A percentile compares a stretch with the other conserved stretches of the same genome.
These are phyloP conservation scores for Chrysina gloriosa DNA, from an alignment of 2,888 invertebrate species.

Conservation along the genomic window DNA sequence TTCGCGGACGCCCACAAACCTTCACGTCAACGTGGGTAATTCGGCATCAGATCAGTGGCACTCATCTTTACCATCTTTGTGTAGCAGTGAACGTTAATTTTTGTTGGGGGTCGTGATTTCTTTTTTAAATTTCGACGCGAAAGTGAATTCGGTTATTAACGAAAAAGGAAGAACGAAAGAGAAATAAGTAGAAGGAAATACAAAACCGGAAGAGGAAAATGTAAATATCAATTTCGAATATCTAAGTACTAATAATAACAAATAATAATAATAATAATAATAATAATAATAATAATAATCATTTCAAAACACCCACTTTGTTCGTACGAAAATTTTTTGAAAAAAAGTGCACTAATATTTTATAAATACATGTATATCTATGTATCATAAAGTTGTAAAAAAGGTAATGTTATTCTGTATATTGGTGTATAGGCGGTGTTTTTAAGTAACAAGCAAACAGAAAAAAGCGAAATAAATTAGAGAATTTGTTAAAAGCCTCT, in stretches of 20 bases:
- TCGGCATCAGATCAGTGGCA: constrained; percentile 45
- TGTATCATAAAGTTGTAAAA: constrained; percentile 45
- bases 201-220: constrained; percentile 43
- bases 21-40: constrained; percentile 41
- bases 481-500: constrained; percentile 12
- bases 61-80: constrained; percentile 47
- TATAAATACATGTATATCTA: constrained; percentile 33
- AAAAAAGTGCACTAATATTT: constrained; percentile 41
- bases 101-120: constrained; percentile 32
- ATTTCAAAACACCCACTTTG: constrained; percentile 47
- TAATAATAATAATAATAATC: too few species aligned
- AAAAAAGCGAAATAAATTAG: background rate
- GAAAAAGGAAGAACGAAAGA: background rate
- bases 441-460: constrained; percentile 10
- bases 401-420: constrained; percentile 52
- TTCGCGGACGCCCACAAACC: constrained; percentile 54
- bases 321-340: constrained; percentile 20
- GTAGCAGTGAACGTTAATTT: constrained; percentile 37
- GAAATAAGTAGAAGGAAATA: constrained; percentile 3
- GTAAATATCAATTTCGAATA: constrained; percentile 46
- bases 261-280: too few species aligned
- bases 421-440: constrained; percentile 48
- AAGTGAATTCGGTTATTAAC: background rate
- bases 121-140: constrained; percentile 3
- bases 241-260: constrained; percentile 43